Percentiles rank a stretch among this genome's conserved stretches.
These are phyloP conservation scores for Thaleichthys pacificus DNA, from an alignment of 2,797 vertebrate genomes.

Conservation along the genomic window DNA sequence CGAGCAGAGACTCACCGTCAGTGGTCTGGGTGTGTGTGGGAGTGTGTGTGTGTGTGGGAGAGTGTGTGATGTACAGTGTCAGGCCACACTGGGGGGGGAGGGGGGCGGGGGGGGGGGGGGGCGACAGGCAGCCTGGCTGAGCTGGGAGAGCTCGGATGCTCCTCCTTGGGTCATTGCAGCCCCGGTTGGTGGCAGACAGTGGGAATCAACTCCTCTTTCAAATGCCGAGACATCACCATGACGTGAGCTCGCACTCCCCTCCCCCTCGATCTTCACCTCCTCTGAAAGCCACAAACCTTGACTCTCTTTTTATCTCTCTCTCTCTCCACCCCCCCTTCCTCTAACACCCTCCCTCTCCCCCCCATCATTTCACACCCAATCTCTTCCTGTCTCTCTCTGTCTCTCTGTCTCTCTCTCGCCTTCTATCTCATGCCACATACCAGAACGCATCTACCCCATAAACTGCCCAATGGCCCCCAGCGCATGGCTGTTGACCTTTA, in stretches of 20 bases:
- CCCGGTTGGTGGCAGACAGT: background rate
- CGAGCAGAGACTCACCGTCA: slow-evolving; percentile 42
- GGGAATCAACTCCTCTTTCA: background rate
- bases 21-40: background rate
- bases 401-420: slow-evolving; percentile 34
- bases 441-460: slow-evolving; percentile 4
- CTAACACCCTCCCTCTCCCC: background rate
- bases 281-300: no score
- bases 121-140: slow-evolving; percentile 35
- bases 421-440: slow-evolving; percentile 23
- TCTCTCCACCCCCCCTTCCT: background rate
- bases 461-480: slow-evolving; percentile 1
- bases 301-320: background rate
- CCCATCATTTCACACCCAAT: background rate
- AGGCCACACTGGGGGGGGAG: slow-evolving; percentile 24
- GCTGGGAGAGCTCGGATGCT: slow-evolving; percentile 39
- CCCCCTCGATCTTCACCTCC: background rate
- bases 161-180: slow-evolving; percentile 57
- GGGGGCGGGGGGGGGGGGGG: background rate
- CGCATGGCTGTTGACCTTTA: slow-evolving; percentile 19
- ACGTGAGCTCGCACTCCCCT: background rate
- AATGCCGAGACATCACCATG: background rate
- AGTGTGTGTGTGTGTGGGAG: slow-evolving; percentile 23
- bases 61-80: slow-evolving; percentile 44
- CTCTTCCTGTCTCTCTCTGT: slow-evolving; percentile 27